Base-by-base conservation (phyloP, 2,888 invertebrate species). In the Apamea anceps region DNA sequence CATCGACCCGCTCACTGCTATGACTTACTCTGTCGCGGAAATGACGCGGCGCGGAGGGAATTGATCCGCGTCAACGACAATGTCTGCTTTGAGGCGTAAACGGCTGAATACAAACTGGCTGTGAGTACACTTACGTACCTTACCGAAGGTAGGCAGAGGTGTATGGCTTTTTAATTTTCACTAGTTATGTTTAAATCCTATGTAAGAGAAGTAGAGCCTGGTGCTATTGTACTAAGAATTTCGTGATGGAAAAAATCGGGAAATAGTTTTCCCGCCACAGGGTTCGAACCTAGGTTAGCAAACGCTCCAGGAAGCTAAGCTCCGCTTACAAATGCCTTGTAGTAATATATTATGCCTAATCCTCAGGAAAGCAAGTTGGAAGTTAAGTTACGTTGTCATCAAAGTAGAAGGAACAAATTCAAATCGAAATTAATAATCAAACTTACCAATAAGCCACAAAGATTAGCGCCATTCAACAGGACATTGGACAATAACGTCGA, bases 21-120 rank as follows among this genome's bases (percentile, higher is more conserved):
- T 82, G 77, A 73, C 45, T 81, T 76, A 62, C 63, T 76, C 81
- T 73, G 42, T 57, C 62, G 18, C 68, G 72, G 62, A 83, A 81
- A 80, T 81, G 87, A 85, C 84, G 81, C 77, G 87, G 84, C 68
- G 77, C 66, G 60, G 45, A 75, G 73, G 82, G 79, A 92, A 92
- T 93, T 92, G 93, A 93, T 93, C 92, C 88, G 88, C 91, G 86
- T 82, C 89, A 84, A 73, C 82, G 75, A 66, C 68, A 73, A 51
- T 73, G 51, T 66, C 76, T 77, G 77, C 70, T 77, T 42, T 66
- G 73, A 70, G 42, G 48, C 75, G 72, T 54, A 70, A 65, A 62
- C 63, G 62, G 21, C 70, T 37, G 28, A 25, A 51, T 60, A 72
- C 37, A 72, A 37, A 60, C 57, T 72, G 13, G n/a, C 21, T 72